Evolutionary conservation across 2,888 invertebrate species (phyloP), one percentile per base, ranked within the genome.

Genomic region (Pilophorus perplexus): DNA sequence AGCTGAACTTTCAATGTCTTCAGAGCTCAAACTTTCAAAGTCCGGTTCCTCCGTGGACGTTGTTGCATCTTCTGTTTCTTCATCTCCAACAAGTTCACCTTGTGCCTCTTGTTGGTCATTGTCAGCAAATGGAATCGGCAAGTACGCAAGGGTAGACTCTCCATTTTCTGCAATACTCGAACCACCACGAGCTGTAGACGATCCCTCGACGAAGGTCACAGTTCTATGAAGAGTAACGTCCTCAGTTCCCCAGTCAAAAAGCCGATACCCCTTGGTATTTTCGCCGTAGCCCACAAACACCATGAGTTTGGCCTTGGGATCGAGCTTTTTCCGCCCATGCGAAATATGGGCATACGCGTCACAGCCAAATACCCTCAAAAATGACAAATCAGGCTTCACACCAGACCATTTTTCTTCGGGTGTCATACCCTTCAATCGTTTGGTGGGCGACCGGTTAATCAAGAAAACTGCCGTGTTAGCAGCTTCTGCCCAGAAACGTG

Each of bases 401-500:
- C 59, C 59, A 59, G 22, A 22, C 57, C 40, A 60, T 4, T 27
- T 66, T 66, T 42, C 46, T 10, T 14, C 20, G 16, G 42, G 65
- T 8, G 64, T 64, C 40, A 12, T 5, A 38, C 54, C 64, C 54
- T 46, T 66, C 59, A 28, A 59, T 57, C 16, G 44, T 55, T 57
- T 57, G 14, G 54, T 67, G 14, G 70, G 68, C 2, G 66, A 57
- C 4, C 52, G 12, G 54, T 75, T 77, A 77, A 70, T 74, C 75
- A 72, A 75, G 75, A 72, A 70, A 37, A 69, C 67, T 16, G 73
- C 73, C 12, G 73, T 71, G 16, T 66, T 67, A 1, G 73, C 70
- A 12, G 75, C 74, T 65, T 75, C 75, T 33, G 72, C 73, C 73
- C 74, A 75, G 55, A 73, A 73, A 3, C 37, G 44, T 8, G 71